Evolutionary conservation across 2,113 vertebrate genomes (phyloP).

Genomic region (Dicentrarchus labrax): DNA sequence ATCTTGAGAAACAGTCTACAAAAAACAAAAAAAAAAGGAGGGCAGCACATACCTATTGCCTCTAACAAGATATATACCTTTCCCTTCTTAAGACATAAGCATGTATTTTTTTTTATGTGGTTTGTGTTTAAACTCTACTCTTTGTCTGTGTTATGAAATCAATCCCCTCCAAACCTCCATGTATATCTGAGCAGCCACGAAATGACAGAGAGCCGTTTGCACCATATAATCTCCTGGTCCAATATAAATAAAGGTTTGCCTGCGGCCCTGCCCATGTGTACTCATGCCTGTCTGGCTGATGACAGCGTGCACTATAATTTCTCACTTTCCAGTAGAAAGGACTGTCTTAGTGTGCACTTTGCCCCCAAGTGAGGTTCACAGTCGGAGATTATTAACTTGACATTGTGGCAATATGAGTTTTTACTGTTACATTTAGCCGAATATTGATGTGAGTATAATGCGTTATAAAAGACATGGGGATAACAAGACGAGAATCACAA

Average conservation of each 20-base stretch:
- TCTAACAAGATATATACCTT: neutral
- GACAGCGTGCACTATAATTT: constrained; percentile 15
- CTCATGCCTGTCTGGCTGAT: constrained; percentile 21
- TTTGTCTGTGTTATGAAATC: neutral
- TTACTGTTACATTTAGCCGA: neutral
- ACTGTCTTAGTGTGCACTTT: constrained; percentile 47
- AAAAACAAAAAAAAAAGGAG: neutral
- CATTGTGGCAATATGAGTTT: neutral
- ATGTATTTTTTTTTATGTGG: neutral
- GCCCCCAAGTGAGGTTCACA: constrained; percentile 23
- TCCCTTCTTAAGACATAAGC: too few relatives aligned
- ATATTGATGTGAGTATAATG: neutral
- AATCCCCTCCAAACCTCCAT: neutral
- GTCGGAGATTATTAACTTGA: constrained; percentile 56
- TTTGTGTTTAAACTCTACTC: neutral
- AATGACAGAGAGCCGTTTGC: constrained; percentile 38
- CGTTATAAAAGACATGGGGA: neutral
- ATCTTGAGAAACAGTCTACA: too few relatives aligned
- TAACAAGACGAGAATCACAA: neutral
- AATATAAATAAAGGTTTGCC: constrained; percentile 62
- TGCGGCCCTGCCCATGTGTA: constrained; percentile 56
- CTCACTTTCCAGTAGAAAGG: constrained; percentile 25
- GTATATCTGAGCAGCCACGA: constrained; percentile 27
- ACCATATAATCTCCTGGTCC: constrained; percentile 32
- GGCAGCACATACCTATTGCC: too few relatives aligned